These are phyloP conservation scores for Xenopus laevis DNA, from an alignment of 2,113 vertebrate genomes.

Conservation along the genomic window DNA sequence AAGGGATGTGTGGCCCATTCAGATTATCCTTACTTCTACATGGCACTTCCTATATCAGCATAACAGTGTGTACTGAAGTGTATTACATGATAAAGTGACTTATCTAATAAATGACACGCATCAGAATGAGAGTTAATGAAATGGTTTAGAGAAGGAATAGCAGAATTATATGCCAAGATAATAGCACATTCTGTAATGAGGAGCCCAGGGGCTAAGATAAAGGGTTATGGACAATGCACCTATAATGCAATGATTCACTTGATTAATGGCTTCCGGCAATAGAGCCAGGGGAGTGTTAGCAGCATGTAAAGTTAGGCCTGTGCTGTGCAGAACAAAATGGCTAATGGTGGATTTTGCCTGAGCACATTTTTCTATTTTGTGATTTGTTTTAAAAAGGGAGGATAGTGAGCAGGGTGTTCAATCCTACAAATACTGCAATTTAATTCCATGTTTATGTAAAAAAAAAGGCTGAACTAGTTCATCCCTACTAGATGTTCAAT, in stretches of 20 bases:
- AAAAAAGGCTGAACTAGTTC: too few relatives aligned
- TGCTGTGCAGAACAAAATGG: constrained; percentile 36
- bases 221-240: constrained; percentile 46
- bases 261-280: constrained; percentile 39
- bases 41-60: constrained; percentile 18
- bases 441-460: too few relatives aligned
- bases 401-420: too few relatives aligned
- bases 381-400: too few relatives aligned
- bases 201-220: constrained; percentile 46
- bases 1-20: neutral
- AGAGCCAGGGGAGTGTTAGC: constrained; percentile 26
- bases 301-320: constrained; percentile 37
- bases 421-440: too few relatives aligned
- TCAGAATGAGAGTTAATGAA: constrained; percentile 47
- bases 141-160: constrained; percentile 45
- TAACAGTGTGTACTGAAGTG: constrained; percentile 44
- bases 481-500: too few relatives aligned
- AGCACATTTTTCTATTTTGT: too few relatives aligned
- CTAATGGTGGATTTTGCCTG: too few relatives aligned
- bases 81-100: constrained; percentile 47
- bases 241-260: constrained; percentile 46
- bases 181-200: constrained; percentile 43
- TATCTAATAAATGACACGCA: constrained; percentile 47
- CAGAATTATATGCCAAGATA: constrained; percentile 46
- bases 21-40: neutral